phyloP scores from a whole-genome alignment of 2,113 vertebrate species.

The Dipodomys ordii region DNA sequence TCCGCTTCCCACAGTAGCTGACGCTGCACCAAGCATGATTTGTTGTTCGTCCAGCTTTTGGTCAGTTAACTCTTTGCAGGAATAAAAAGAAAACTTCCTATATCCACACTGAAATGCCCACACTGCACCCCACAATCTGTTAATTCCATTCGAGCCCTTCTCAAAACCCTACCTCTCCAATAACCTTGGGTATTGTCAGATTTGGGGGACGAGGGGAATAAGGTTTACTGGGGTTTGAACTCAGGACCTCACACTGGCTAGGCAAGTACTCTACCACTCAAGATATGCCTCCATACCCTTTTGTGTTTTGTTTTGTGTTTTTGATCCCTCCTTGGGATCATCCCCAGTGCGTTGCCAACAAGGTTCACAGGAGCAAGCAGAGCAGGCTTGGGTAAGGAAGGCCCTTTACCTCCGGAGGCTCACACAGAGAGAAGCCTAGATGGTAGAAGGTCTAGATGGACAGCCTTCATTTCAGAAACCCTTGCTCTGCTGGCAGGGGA shows the following conservation, averaged over 20 bases:
- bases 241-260: too few species aligned
- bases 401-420: background rate
- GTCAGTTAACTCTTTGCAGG: background rate
- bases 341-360: background rate
- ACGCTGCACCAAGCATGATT: background rate
- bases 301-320: too few species aligned
- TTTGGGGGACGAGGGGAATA: too few species aligned
- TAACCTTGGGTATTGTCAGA: background rate
- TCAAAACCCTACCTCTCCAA: background rate
- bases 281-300: too few species aligned
- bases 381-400: background rate
- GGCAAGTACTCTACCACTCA: too few species aligned
- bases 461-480: slow-evolving; percentile 14
- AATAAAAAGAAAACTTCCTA: too few species aligned
- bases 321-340: background rate
- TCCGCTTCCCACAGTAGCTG: background rate
- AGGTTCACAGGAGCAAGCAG: background rate
- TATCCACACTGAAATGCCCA: background rate
- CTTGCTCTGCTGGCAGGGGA: background rate
- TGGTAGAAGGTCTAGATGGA: background rate
- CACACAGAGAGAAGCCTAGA: background rate
- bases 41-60: background rate
- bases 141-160: background rate
- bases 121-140: background rate
- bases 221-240: too few species aligned